Conservation (phyloP, 2,797 vertebrate genomes). For the Chrysocyon brachyurus region DNA sequence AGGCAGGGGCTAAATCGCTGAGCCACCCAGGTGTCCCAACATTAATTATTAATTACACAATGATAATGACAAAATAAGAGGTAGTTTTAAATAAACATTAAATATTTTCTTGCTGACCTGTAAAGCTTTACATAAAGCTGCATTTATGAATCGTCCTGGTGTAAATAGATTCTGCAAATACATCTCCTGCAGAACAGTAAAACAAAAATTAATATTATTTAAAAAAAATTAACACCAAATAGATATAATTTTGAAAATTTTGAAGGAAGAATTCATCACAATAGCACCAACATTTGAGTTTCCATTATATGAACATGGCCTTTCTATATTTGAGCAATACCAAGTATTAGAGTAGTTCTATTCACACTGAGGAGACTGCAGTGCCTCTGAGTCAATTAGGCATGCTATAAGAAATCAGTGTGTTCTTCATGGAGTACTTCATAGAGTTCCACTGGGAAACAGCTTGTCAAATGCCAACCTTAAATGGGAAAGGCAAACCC, state of each 20-base stretch:
- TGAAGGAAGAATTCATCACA: neutral
- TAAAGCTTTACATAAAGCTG: slow-evolving; percentile 95
- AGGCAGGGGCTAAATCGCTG: too few relatives aligned
- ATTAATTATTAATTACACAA: neutral
- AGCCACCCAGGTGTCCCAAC: too few relatives aligned
- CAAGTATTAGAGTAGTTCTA: neutral
- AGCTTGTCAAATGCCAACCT: neutral
- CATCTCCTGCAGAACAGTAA: slow-evolving; percentile 90
- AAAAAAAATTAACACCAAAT: neutral
- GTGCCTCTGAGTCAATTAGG: neutral
- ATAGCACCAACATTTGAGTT: neutral
- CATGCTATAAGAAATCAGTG: neutral
- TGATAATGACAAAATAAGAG: neutral
- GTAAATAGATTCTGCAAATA: slow-evolving; percentile 95
- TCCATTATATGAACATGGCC: neutral
- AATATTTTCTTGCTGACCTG: slow-evolving; percentile 90
- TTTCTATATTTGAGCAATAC: neutral
- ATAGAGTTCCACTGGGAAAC: neutral
- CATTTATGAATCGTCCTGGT: slow-evolving; percentile 92
- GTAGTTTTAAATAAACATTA: slow-evolving; percentile 6
- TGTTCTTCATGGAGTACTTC: neutral
- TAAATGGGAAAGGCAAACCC: neutral
- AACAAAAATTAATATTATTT: neutral
- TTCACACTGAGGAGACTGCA: neutral
- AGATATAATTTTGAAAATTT: neutral